Evolutionary conservation across 2,113 vertebrate species (phyloP).

Genomic region (Vidua macroura): DNA sequence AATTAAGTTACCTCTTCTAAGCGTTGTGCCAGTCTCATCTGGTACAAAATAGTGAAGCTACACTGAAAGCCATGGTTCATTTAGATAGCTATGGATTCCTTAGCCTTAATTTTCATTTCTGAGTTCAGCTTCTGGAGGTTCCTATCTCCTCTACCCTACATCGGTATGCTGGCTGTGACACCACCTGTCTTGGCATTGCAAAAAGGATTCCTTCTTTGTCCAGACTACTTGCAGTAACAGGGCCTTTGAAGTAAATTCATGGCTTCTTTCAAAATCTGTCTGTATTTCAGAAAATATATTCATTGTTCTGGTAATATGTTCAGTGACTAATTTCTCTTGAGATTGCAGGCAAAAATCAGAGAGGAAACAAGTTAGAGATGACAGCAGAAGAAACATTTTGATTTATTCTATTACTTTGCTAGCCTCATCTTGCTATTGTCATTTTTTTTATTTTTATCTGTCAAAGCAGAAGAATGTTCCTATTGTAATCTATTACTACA

Average conservation of each 20-base stretch:
- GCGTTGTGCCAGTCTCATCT: neutral
- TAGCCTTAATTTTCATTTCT: neutral
- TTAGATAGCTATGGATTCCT: neutral
- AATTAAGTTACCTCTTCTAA: neutral
- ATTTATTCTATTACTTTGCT: neutral
- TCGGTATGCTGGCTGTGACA: neutral
- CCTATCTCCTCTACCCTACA: neutral
- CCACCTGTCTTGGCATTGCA: neutral
- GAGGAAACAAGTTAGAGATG: neutral
- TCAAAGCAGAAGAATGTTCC: neutral
- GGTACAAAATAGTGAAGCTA: neutral
- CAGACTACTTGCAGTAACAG: neutral
- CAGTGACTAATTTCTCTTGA: neutral
- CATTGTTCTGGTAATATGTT: neutral
- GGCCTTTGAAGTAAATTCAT: neutral
- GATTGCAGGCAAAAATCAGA: neutral
- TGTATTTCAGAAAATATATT: neutral
- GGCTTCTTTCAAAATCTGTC: neutral
- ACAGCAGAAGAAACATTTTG: neutral
- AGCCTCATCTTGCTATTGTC: neutral
- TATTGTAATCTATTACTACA: neutral
- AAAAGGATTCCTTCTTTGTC: neutral
- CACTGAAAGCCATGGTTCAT: neutral
- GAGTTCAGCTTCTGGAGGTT: neutral
- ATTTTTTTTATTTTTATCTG: neutral